These are phyloP conservation scores for Acrossocheilus wenchowensis DNA, from an alignment of 2,797 vertebrate genomes.

Conservation along the genomic window DNA sequence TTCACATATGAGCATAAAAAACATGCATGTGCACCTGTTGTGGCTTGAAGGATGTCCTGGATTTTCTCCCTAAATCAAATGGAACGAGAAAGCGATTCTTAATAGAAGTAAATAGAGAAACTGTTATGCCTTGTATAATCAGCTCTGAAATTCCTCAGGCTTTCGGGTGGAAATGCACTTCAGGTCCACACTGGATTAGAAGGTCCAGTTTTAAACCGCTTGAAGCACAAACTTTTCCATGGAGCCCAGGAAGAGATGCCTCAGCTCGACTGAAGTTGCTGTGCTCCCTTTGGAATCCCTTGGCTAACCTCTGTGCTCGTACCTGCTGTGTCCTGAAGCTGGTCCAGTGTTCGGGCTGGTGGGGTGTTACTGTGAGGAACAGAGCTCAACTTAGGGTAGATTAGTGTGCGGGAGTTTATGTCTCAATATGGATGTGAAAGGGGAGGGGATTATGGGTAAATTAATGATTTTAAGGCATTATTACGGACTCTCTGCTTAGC, in stretches of 20 bases:
- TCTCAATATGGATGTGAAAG: constrained; percentile 23
- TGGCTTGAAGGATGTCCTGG: not conserved
- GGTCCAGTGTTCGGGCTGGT: not conserved
- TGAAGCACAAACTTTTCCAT: constrained; percentile 56
- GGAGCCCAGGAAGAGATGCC: constrained; percentile 51
- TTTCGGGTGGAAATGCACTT: constrained; percentile 58
- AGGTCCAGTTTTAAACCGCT: constrained; percentile 56
- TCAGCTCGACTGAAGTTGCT: constrained; percentile 29
- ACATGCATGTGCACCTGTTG: not conserved
- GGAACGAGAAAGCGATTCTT: not conserved
- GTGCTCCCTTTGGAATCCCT: constrained; percentile 3
- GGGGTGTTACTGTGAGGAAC: constrained; percentile 52
- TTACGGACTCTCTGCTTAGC: not conserved
- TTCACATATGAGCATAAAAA: not conserved
- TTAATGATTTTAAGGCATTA: constrained; percentile 39
- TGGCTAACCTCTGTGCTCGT: not conserved
- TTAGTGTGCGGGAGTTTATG: constrained; percentile 10
- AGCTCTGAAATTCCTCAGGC: constrained; percentile 71
- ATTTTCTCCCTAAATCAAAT: not conserved
- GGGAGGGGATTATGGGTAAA: constrained; percentile 23
- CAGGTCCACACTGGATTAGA: constrained; percentile 64
- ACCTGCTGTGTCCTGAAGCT: constrained; percentile 43
- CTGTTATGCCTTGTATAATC: constrained; percentile 62
- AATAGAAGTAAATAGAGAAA: constrained; percentile 24
- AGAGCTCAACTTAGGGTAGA: constrained; percentile 1